phyloP scores from a whole-genome alignment of 2,113 vertebrate species.

The Odobenus rosmarus region DNA sequence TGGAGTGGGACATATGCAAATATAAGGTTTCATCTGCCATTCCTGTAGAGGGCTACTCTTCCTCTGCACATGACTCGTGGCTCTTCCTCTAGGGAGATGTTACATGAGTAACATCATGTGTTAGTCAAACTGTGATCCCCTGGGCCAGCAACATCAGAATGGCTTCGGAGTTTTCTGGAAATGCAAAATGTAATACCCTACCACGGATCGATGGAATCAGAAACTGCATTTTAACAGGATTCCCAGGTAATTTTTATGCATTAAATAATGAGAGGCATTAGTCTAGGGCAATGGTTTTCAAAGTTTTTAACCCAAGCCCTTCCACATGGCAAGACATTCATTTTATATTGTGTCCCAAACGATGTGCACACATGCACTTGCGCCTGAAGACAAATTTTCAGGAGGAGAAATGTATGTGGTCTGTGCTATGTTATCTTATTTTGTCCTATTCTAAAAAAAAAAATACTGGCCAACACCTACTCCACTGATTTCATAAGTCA shows the following conservation, averaged over 20 bases:
- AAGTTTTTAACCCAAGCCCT: neutral
- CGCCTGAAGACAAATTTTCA: neutral
- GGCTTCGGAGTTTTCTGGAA: neutral
- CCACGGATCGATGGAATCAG: neutral
- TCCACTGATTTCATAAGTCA: neutral
- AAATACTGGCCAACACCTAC: neutral
- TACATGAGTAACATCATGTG: too few species aligned
- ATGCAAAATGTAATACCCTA: neutral
- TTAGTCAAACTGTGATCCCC: neutral
- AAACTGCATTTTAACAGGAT: constrained; percentile 2
- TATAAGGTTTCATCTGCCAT: neutral
- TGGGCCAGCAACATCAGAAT: neutral
- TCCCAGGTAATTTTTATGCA: neutral
- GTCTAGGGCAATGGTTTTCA: neutral
- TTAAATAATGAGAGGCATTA: neutral
- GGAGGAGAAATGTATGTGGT: neutral
- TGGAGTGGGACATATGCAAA: neutral
- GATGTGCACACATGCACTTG: neutral
- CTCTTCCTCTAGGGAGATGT: neutral
- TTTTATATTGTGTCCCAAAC: neutral
- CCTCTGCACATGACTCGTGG: accelerated
- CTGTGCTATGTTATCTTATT: neutral
- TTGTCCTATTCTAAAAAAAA: neutral
- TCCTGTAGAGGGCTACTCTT: accelerated
- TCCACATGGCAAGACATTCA: neutral